Conservation (phyloP, 2,888 invertebrate genomes). For the Pachydiplax longipennis region DNA sequence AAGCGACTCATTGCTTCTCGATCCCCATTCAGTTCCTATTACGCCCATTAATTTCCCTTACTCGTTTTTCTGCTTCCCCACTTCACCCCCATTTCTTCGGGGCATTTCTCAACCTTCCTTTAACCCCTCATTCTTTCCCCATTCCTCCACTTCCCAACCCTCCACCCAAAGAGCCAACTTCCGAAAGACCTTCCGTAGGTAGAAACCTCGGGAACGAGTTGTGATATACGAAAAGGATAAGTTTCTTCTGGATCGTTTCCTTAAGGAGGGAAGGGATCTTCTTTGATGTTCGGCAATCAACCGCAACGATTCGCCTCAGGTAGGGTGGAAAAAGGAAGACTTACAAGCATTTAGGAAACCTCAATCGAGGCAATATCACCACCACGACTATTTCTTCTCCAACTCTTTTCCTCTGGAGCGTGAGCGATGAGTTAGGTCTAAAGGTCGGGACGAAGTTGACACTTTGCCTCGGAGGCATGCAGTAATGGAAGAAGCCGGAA, state of each 20-base stretch:
- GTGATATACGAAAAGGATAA: neutral
- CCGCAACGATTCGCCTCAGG: neutral
- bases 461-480: neutral
- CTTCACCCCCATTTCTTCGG: neutral
- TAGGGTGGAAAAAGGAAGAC: neutral
- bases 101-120: neutral
- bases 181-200: too few species aligned
- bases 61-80: neutral
- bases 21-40: too few species aligned
- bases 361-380: constrained; percentile 22
- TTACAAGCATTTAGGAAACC: constrained; percentile 35
- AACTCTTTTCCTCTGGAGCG: neutral
- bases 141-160: neutral
- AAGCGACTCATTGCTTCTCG: too few species aligned
- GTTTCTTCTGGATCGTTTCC: neutral
- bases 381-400: neutral
- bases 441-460: constrained; percentile 6
- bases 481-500: constrained; percentile 19
- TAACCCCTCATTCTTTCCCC: neutral
- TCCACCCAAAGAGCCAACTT: too few species aligned
- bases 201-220: too few species aligned
- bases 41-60: neutral
- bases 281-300: constrained; percentile 37
- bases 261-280: neutral
- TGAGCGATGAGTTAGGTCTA: neutral